Percentiles rank a stretch among this genome's conserved stretches.
Conservation (phyloP, 2,888 invertebrate species). For the Cosmopolites sordidus region DNA sequence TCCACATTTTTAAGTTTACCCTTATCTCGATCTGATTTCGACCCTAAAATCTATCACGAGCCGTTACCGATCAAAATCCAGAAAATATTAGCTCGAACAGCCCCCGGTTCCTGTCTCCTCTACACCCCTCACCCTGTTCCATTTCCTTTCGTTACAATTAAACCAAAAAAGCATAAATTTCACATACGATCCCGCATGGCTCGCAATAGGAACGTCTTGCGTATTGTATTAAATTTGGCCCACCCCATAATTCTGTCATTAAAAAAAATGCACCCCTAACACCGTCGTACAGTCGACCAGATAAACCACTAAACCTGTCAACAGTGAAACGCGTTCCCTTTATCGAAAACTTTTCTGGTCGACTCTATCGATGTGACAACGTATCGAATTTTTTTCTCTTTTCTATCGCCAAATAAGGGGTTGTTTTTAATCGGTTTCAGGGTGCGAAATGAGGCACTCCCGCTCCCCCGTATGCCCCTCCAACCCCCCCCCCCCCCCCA, state of each 20-base stretch:
- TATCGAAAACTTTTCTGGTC: constrained; percentile 38
- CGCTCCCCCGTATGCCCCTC: too few relatives aligned
- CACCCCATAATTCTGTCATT: constrained; percentile 49
- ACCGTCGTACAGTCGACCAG: neutral
- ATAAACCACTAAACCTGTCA: too few relatives aligned
- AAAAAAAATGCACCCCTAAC: constrained; percentile 34
- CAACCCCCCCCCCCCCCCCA: too few relatives aligned
- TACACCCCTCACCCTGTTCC: neutral
- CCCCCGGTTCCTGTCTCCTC: neutral
- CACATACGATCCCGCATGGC: constrained; percentile 21
- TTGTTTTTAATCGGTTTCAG: constrained; percentile 47
- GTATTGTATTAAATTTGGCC: constrained; percentile 33
- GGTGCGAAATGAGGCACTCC: neutral
- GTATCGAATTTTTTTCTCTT: constrained; percentile 46
- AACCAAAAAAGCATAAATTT: constrained; percentile 3
- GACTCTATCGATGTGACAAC: constrained; percentile 47
- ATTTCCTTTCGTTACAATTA: neutral
- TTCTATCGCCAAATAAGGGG: constrained; percentile 43
- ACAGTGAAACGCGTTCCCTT: constrained; percentile 12
- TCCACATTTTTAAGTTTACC: too few relatives aligned
- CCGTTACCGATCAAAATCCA: neutral
- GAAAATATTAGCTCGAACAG: neutral
- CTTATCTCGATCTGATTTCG: too few relatives aligned
- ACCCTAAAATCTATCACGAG: neutral
- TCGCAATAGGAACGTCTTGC: constrained; percentile 18